Percentiles rank a stretch among this genome's conserved stretches.
Conservation (phyloP, 2,888 invertebrate genomes). For the Hypercompe scribonia region DNA sequence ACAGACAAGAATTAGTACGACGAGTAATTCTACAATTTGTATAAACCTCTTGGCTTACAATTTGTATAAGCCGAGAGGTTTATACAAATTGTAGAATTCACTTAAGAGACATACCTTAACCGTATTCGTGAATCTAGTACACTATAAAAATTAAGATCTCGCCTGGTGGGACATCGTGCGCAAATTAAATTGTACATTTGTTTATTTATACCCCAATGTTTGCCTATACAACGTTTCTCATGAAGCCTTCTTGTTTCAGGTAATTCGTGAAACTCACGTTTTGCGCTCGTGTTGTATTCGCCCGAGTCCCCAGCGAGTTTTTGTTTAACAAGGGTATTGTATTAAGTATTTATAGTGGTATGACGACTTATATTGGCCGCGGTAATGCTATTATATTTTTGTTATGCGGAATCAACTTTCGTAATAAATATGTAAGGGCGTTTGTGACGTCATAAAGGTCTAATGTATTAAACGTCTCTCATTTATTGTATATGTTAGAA, state of each 20-base stretch:
- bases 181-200: slow-evolving; percentile 17
- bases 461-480: not conserved
- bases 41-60: too few species aligned
- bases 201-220: slow-evolving; percentile 16
- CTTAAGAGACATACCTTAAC: not conserved
- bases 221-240: slow-evolving; percentile 33
- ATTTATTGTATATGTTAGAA: not conserved
- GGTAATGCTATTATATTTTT: not conserved
- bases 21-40: too few species aligned
- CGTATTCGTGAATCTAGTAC: not conserved
- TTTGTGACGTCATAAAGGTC: not conserved
- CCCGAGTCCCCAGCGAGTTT: slow-evolving; percentile 41
- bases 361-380: not conserved
- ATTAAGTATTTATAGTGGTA: slow-evolving; percentile 16
- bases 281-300: slow-evolving; percentile 20
- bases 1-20: too few species aligned
- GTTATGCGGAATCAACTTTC: slow-evolving; percentile 6
- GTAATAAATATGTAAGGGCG: slow-evolving; percentile 1
- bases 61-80: not conserved
- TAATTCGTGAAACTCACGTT: slow-evolving; percentile 51
- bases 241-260: slow-evolving; percentile 47
- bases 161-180: slow-evolving; percentile 15
- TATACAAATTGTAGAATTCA: not conserved
- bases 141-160: slow-evolving; percentile 8
- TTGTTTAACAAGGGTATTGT: slow-evolving; percentile 32